phyloP scores from a whole-genome alignment of 1,140 invertebrate species.

The Penaeus japonicus region DNA sequence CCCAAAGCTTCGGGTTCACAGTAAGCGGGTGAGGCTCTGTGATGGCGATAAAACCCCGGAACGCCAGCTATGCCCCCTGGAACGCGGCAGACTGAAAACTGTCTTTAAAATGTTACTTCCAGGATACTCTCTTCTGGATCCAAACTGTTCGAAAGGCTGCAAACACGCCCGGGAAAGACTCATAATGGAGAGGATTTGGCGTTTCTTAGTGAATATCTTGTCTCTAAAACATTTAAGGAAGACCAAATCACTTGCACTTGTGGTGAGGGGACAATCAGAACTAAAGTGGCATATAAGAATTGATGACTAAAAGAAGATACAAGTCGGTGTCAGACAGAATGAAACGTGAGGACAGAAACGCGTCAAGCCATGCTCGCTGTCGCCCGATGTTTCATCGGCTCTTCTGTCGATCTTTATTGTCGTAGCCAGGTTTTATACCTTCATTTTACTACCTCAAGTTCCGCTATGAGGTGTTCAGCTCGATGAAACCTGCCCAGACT shows the following conservation, averaged over 20 bases:
- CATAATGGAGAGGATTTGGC: too few relatives aligned
- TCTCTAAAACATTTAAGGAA: too few relatives aligned
- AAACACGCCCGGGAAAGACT: not conserved
- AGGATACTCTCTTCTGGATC: slow-evolving; percentile 9
- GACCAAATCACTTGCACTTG: too few relatives aligned
- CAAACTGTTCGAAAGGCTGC: not conserved
- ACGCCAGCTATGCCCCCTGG: slow-evolving; percentile 14
- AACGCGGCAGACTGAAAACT: slow-evolving; percentile 26
- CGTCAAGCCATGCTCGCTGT: not conserved
- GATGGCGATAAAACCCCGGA: slow-evolving; percentile 19
- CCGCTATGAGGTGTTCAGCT: not conserved
- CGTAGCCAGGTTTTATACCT: slow-evolving; percentile 21
- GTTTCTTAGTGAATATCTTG: too few relatives aligned
- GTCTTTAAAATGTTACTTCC: slow-evolving; percentile 29
- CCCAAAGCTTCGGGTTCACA: not conserved
- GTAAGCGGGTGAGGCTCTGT: not conserved
- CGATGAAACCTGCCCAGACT: not conserved
- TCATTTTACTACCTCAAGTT: slow-evolving; percentile 17
- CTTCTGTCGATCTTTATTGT: slow-evolving; percentile 34
- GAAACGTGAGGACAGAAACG: not conserved
- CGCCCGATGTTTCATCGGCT: slow-evolving; percentile 26
- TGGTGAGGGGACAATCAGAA: too few relatives aligned
- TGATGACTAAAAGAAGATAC: not conserved
- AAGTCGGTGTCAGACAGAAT: not conserved
- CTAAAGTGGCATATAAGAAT: too few relatives aligned